Base-by-base conservation (phyloP, 1,140 invertebrate genomes). In the Drosophila murphyi region DNA sequence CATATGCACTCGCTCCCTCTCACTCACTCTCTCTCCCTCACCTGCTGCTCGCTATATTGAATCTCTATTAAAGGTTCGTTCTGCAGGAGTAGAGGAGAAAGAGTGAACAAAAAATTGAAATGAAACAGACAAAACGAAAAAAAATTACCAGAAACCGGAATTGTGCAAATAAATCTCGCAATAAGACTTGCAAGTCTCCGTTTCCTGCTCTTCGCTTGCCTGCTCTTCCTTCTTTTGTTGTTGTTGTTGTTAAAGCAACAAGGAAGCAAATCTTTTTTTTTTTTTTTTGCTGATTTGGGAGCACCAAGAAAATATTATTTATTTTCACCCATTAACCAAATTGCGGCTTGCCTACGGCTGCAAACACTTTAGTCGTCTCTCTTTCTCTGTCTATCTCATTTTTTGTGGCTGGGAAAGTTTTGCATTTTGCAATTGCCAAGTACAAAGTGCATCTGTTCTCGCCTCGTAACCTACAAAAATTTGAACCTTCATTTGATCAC, bases 161-260 rank as follows among this genome's bases (percentile, higher is more conserved):
- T 90, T 86, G 86, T 90, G 87, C 87, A 89, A 89, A 89, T 89
- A 90, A 89, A 89, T 89, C 81, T 82, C 76, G 78, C 90, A 90
- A 88, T 75, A 80, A 71, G 77, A 67, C 61, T 50, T 32, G 57
- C 39, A 10, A 43, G 56, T 51, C 56, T 60, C 8, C 43, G 61
- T 73, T 73, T 74, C 51, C 64, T 63, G 57, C 55, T 70, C 41
- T 41, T 51, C 45, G 48, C 70, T 61, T 47, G 60, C 62, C 20
- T 35, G 32, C 28, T 52, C 12, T 61, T 64, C 55, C 34, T 34
- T n/a, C 39, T 43, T 43, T 10, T 41, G 39, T 41, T 41, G 39
- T n/a, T 43, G 39, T 43, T 43, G 39, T n/a, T 43, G 39, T 43
- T 3, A 43, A 63, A 75, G 32, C 32, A 45, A 75, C 73, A 75